Evolutionary conservation across 1,140 invertebrate species (phyloP), one percentile per base, ranked within the genome.

Genomic region (Ceratina australensis): DNA sequence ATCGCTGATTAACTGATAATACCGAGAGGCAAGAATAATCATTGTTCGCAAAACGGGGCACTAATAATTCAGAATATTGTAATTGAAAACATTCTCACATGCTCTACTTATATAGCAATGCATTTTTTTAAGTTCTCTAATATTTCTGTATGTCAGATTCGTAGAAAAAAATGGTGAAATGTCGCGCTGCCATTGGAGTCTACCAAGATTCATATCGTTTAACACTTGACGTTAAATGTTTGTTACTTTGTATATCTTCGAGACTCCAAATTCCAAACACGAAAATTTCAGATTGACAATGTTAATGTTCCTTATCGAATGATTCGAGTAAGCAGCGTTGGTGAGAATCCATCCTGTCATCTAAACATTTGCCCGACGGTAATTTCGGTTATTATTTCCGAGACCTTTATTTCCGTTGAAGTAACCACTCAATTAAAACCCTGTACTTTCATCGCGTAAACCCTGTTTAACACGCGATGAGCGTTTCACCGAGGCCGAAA

Each of bases 1-100:
- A 60, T 67, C 52, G 42, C 66, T 72, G 65, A 81, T 82, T 63
- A 22, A 15, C 18, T 16, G 50, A 26, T 10, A 12, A 16, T 26
- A 52, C 26, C 71, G 52, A 75, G 20, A 71, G 28, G 63, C 16
- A 18, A n/a, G 18, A 67, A 60, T 59, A 47, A 71, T 75, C 15
- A 20, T 52, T 12, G 49, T 54, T 15, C 5, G 16, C 8, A 5
- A 12, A 42, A 66, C 16, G 22, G 50, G 16, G 26, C 28, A n/a
- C n/a, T n/a, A n/a, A n/a, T n/a, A n/a, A n/a, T n/a, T n/a, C n/a
- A n/a, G n/a, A n/a, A n/a, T n/a, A n/a, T n/a, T n/a, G n/a, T n/a
- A n/a, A n/a, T n/a, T n/a, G n/a, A n/a, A n/a, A n/a, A n/a, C n/a
- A n/a, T n/a, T n/a, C n/a, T n/a, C n/a, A n/a, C n/a, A n/a, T n/a